Conservation (phyloP, 2,113 vertebrate genomes). For the rabbit (Oryctolagus cuniculus) region mOryCun1.1 NC_091435.1:162785501-162786000, state of each 20-base stretch:
- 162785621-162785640: rapidly evolving
- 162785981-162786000: not conserved
- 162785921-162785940: not conserved
- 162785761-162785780: not conserved
- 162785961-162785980: not conserved
- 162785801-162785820: not conserved
- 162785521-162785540: not conserved
- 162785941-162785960: not conserved
- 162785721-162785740: not conserved
- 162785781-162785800: not conserved
- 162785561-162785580: not conserved
- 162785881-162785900: not conserved
- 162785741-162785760: not conserved
- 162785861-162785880: not conserved
- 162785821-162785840: not conserved
- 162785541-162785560: not conserved
- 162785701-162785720: not conserved
- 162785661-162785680: no score
- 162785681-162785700: not conserved
- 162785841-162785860: not conserved
- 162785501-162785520: not conserved
- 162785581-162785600: not conserved
- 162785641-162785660: not conserved
- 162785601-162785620: not conserved
- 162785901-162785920: not conserved